A percentile compares a stretch with the other conserved stretches of the same genome.
phyloP scores from a whole-genome alignment of 2,113 vertebrate species.

The Trematocara unimaculatum region DNA sequence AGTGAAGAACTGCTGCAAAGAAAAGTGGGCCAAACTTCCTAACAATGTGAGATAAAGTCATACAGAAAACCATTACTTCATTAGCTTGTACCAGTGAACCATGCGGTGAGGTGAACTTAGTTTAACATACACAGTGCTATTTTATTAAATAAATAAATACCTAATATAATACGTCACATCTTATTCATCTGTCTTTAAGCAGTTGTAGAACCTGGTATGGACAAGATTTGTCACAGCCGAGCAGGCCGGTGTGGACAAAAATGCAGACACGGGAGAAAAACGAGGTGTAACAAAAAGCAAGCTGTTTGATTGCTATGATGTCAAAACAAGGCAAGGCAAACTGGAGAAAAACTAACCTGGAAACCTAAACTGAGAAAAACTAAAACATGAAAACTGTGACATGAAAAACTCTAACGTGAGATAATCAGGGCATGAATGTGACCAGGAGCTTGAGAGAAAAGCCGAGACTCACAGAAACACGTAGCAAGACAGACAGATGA shows the following conservation, averaged over 20 bases:
- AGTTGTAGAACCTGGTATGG: background rate
- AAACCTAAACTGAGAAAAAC: background rate
- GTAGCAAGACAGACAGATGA: background rate
- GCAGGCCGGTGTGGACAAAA: fast-evolving
- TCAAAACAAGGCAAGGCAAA: background rate
- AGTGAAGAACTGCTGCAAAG: background rate
- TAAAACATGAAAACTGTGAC: background rate
- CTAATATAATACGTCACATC: background rate
- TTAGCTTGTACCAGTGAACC: background rate
- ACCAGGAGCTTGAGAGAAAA: background rate
- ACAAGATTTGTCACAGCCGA: too few species aligned
- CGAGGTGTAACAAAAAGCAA: background rate
- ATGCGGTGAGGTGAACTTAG: background rate
- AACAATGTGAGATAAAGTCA: background rate
- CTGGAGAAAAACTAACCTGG: background rate
- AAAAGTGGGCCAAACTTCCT: background rate
- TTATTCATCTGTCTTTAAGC: background rate
- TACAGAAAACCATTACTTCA: background rate
- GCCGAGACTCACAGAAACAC: background rate
- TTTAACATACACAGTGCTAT: background rate
- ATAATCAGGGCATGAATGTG: fast-evolving
- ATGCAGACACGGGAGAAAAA: background rate
- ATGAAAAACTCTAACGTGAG: background rate
- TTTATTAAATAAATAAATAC: background rate
- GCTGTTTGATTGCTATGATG: background rate